These are phyloP conservation scores for Cantharis rufa DNA, from an alignment of 2,888 invertebrate genomes.

Conservation along the genomic window DNA sequence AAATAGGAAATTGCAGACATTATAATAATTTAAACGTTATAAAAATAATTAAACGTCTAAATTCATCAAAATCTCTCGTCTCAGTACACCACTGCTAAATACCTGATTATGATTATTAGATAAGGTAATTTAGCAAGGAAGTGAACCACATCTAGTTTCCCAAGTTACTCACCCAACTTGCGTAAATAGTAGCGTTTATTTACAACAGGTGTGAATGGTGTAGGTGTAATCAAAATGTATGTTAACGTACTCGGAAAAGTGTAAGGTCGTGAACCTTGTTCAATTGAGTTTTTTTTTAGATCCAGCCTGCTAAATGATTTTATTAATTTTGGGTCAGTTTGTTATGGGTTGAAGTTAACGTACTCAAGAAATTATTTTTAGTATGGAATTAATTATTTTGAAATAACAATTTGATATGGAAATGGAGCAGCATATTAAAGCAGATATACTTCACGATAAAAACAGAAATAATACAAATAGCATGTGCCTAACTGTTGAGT, in stretches of 20 bases:
- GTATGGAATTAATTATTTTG: slow-evolving; percentile 11
- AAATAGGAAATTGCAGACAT: no score
- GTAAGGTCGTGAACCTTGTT: slow-evolving; percentile 55
- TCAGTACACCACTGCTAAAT: no score
- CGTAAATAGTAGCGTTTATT: neutral
- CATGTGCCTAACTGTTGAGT: slow-evolving; percentile 72
- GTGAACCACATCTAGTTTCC: neutral
- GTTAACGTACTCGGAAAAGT: slow-evolving; percentile 41
- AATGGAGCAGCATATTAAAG: slow-evolving; percentile 51
- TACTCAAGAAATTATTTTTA: neutral
- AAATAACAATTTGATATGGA: slow-evolving; percentile 36
- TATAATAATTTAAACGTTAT: no score
- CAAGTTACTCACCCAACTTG: neutral
- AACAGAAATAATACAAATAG: slow-evolving; percentile 50
- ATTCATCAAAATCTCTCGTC: no score
- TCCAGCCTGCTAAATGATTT: slow-evolving; percentile 47
- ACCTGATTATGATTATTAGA: no score
- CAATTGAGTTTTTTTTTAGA: slow-evolving; percentile 44
- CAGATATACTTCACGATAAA: slow-evolving; percentile 51
- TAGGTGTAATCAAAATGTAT: slow-evolving; percentile 1
- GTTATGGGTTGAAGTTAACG: slow-evolving; percentile 1
- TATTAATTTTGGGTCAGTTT: slow-evolving; percentile 10
- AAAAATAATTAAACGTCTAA: no score
- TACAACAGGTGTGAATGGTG: neutral
- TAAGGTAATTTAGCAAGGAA: neutral